Base-by-base conservation (phyloP, 1,140 invertebrate species). In the Neomicropteryx cornuta region DNA sequence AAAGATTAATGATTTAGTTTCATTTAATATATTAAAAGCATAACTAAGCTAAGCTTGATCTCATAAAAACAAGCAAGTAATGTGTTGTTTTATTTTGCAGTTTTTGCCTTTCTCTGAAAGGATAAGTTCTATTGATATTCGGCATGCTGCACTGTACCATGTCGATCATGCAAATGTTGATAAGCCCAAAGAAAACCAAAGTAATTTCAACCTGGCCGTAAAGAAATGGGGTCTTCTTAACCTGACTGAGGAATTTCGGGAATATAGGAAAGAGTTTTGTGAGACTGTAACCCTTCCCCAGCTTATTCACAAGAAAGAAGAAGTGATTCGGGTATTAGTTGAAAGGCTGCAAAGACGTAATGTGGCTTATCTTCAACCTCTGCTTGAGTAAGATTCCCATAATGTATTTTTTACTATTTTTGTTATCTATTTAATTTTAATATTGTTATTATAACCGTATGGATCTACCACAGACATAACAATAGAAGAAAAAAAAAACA, bases 221-320 rank as follows among this genome's bases (percentile, higher is more conserved):
- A 68, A 80, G 44, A 92, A 92, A 73, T 94, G 89, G 89, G 76
- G 75, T 50, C 77, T 79, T 23, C 66, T 92, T 16, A 91, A 94
- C 63, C 73, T 86, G 36, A 86, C 87, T 2, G 75, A 87, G 48
- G 79, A 82, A 51, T 96, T 82, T 64, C 72, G 73, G 32, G 65
- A 71, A 16, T 87, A 94, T 44, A 75, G 74, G 48, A 77, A 76
- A 48, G 73, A 83, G 55, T 73, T 90, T 6, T 62, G 67, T 39
- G 71, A 80, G 45, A 74, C 87, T 19, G 62, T 86, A 18, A 89
- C 81, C 11, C 70, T 93, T 39, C 74, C 83, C 16, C 84, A 92
- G 56, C 55, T 95, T 18, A 50, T 93, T 31, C 72, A 83, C 44
- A 71, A 79, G 42, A 87, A 90, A 58, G 75, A 90, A 43, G 66